These are phyloP conservation scores for Lobophora halterata DNA, from an alignment of 2,888 invertebrate genomes.

Conservation along the genomic window DNA sequence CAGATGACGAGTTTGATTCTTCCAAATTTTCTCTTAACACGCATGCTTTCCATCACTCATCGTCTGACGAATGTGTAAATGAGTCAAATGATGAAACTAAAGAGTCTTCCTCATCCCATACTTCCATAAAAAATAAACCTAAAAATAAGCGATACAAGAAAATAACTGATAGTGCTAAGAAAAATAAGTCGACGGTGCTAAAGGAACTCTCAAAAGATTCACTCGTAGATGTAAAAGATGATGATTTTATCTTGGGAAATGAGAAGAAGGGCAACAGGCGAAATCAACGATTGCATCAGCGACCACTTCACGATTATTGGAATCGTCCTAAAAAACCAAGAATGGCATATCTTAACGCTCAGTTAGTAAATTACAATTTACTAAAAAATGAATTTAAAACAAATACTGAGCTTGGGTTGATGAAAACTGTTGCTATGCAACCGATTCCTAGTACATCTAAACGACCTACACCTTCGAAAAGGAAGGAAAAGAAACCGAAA, in stretches of 20 bases:
- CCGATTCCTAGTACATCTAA: slow-evolving; percentile 77
- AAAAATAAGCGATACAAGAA: slow-evolving; percentile 70
- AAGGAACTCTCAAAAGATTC: slow-evolving; percentile 74
- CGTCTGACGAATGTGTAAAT: slow-evolving; percentile 69
- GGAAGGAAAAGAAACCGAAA: slow-evolving; percentile 66
- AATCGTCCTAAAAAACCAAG: slow-evolving; percentile 90
- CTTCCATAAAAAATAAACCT: slow-evolving; percentile 56
- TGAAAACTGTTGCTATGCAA: slow-evolving; percentile 73
- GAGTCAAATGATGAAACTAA: slow-evolving; percentile 73
- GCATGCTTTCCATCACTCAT: slow-evolving; percentile 57
- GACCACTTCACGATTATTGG: slow-evolving; percentile 83
- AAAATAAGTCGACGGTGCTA: slow-evolving; percentile 64
- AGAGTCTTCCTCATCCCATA: slow-evolving; percentile 68
- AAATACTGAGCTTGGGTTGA: slow-evolving; percentile 82
- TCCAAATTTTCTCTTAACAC: slow-evolving; percentile 69
- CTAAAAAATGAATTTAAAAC: slow-evolving; percentile 93
- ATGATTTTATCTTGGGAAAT: no score
- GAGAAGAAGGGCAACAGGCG: slow-evolving; percentile 53
- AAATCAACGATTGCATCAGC: slow-evolving; percentile 10
- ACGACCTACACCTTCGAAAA: slow-evolving; percentile 52
- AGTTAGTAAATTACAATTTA: slow-evolving; percentile 93
- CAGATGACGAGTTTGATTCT: slow-evolving; percentile 68
- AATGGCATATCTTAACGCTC: slow-evolving; percentile 93
- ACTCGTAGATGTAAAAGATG: slow-evolving; percentile 66
- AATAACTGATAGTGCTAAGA: slow-evolving; percentile 62